Evolutionary conservation across 2,888 invertebrate species (phyloP).

Genomic region (Gonocerus acuteangulatus): DNA sequence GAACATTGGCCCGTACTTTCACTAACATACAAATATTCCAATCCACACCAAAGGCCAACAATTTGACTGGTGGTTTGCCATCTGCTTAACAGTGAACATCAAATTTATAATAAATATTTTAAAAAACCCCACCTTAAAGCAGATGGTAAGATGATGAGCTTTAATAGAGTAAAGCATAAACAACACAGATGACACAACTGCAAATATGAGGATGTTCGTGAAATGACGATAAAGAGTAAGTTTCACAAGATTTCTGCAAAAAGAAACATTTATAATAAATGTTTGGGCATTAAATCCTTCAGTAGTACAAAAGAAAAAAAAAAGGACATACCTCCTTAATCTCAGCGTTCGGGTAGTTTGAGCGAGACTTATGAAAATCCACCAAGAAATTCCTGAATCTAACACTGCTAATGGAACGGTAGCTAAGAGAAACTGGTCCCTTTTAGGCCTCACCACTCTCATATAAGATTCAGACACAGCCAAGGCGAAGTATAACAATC

Average conservation of each 20-base stretch:
- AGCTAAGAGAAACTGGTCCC: conserved; percentile 63
- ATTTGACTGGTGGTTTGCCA: too few relatives aligned
- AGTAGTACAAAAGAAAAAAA: background rate
- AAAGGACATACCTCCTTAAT: conserved; percentile 55
- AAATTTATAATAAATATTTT: too few relatives aligned
- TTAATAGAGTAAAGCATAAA: conserved; percentile 91
- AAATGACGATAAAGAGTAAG: conserved; percentile 84
- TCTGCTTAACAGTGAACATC: too few relatives aligned
- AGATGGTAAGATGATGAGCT: conserved; percentile 64
- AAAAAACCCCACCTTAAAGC: conserved; percentile 74
- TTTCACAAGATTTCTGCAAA: conserved; percentile 77
- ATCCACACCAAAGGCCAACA: too few relatives aligned
- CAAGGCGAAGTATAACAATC: conserved; percentile 71
- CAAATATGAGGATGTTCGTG: conserved; percentile 86
- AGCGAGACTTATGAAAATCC: conserved; percentile 81
- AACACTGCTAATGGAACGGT: conserved; percentile 78
- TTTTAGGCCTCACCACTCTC: conserved; percentile 58
- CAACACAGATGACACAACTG: conserved; percentile 79
- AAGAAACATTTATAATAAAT: conserved; percentile 30
- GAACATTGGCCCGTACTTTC: too few relatives aligned
- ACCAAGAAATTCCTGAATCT: conserved; percentile 86
- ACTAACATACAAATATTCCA: too few relatives aligned
- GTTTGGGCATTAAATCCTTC: background rate
- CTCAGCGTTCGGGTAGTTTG: conserved; percentile 84
- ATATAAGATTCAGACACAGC: conserved; percentile 82